phyloP scores from a whole-genome alignment of 2,888 invertebrate genomes.

The Agrenia bidenticulata region DNA sequence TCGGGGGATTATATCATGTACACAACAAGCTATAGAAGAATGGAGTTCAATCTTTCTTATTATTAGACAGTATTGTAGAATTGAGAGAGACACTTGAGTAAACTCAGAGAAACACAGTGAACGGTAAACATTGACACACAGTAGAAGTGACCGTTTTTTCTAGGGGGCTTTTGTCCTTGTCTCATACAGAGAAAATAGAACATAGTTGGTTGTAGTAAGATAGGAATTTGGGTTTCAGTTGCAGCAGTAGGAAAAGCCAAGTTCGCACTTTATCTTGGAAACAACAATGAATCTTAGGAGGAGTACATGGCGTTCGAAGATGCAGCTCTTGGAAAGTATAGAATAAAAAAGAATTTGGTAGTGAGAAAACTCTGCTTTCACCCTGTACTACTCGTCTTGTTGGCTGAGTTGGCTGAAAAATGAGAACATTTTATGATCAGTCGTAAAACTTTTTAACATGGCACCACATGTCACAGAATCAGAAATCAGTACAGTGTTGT shows the following conservation, averaged over 20 bases:
- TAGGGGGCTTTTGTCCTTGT: not conserved
- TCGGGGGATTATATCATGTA: too few species aligned
- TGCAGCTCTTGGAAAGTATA: not conserved
- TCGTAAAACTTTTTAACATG: constrained; percentile 38
- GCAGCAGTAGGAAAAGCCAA: too few species aligned
- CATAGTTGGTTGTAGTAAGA: too few species aligned
- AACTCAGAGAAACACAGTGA: too few species aligned
- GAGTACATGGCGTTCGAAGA: not conserved
- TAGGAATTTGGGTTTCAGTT: too few species aligned
- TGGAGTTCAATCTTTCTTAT: too few species aligned
- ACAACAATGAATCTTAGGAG: not conserved
- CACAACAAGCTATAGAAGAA: too few species aligned
- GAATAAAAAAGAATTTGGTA: not conserved
- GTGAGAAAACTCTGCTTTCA: not conserved
- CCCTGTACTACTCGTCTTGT: not conserved
- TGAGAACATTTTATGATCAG: constrained; percentile 44
- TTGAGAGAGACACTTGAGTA: too few species aligned
- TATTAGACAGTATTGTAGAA: too few species aligned
- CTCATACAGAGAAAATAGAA: too few species aligned
- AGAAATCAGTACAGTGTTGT: constrained; percentile 25
- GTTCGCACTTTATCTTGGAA: too few species aligned
- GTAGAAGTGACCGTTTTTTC: constrained; percentile 3
- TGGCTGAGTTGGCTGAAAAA: constrained; percentile 24
- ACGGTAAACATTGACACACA: constrained; percentile 10
- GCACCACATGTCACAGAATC: constrained; percentile 37